Conservation (phyloP, 2,113 vertebrate species). For the Phaethon lepturus region DNA sequence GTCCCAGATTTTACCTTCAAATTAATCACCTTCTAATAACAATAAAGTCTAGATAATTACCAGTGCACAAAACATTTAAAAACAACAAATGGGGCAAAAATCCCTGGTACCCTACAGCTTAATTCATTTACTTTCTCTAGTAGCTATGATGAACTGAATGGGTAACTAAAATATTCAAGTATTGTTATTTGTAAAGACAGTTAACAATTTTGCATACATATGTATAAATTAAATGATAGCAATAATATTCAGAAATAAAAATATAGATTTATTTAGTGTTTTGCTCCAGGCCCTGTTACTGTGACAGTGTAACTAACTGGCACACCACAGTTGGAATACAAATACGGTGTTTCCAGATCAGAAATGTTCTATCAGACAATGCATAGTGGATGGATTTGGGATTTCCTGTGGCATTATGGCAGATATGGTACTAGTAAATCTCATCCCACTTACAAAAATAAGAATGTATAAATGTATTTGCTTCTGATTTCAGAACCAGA, state of each 20-base stretch:
- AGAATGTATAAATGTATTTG: not conserved
- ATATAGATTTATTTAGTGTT: not conserved
- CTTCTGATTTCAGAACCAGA: not conserved
- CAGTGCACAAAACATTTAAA: not conserved
- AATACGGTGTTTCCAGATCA: not conserved
- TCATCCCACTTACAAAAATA: not conserved
- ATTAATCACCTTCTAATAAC: not conserved
- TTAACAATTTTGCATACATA: not conserved
- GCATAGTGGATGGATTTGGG: not conserved
- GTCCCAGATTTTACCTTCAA: not conserved
- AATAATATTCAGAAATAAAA: not conserved
- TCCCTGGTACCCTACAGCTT: rapidly evolving
- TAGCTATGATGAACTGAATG: not conserved
- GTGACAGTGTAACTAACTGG: not conserved
- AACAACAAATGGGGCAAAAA: not conserved
- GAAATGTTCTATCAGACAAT: not conserved
- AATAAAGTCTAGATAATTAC: not conserved
- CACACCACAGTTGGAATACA: not conserved
- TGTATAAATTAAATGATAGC: not conserved
- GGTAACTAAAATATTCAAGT: not conserved
- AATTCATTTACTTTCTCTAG: rapidly evolving
- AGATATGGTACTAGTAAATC: not conserved
- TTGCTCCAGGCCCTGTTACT: not conserved
- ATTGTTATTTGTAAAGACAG: not conserved
- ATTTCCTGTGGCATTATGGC: not conserved